A percentile compares a stretch with the other conserved stretches of the same genome.
Evolutionary conservation across 2,888 invertebrate genomes (phyloP).

Genomic region (Schizaphis graminum): DNA sequence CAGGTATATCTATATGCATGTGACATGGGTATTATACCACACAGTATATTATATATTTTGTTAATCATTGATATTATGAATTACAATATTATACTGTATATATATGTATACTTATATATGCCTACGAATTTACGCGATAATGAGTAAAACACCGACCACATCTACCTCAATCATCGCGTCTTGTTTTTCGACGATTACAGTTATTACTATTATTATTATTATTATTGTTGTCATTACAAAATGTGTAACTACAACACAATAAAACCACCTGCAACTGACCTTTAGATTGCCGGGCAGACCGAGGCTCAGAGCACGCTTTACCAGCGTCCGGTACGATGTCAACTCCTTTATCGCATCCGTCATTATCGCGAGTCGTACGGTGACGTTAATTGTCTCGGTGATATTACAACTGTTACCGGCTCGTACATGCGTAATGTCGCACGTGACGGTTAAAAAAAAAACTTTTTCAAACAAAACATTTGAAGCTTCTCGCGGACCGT

Average conservation of each 20-base stretch:
- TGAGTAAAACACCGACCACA: background rate
- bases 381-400: background rate
- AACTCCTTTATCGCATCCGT: background rate
- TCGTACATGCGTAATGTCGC: background rate
- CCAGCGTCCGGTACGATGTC: background rate
- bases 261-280: constrained; percentile 29
- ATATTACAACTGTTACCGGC: background rate
- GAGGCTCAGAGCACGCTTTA: background rate
- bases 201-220: background rate
- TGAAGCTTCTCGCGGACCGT: background rate
- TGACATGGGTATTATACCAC: background rate
- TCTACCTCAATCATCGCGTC: background rate
- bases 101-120: no score
- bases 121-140: background rate
- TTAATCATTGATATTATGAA: background rate
- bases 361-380: background rate
- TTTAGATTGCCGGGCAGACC: constrained; percentile 45
- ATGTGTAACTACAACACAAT: constrained; percentile 1
- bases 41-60: background rate
- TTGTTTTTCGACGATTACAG: background rate
- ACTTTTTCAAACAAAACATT: background rate
- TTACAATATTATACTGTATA: background rate
- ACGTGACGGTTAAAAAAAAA: background rate
- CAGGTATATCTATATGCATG: background rate
- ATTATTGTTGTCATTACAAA: background rate